Evolutionary conservation across 2,888 invertebrate genomes (phyloP).

Genomic region (Danaus chrysippus): DNA sequence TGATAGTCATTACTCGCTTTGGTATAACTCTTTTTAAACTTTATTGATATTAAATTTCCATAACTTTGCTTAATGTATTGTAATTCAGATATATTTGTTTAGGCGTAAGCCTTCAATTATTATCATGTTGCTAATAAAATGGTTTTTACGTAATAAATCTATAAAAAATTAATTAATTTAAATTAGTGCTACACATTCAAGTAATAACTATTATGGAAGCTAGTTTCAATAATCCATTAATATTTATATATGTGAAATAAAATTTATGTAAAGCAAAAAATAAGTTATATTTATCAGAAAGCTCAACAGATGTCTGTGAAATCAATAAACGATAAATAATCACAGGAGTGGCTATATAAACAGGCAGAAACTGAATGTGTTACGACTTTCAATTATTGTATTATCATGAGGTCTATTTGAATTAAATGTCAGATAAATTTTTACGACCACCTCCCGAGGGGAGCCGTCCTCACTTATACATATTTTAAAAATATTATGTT

Average conservation of each 20-base stretch:
- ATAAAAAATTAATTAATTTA: too few species aligned
- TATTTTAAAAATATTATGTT: slow-evolving; percentile 14
- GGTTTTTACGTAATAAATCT: too few species aligned
- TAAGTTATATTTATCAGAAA: too few species aligned
- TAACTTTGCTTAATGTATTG: neutral
- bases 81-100: neutral
- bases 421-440: slow-evolving; percentile 62
- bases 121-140: too few species aligned
- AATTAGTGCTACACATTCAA: too few species aligned
- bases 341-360: neutral
- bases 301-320: slow-evolving; percentile 2
- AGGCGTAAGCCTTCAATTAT: too few species aligned
- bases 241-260: too few species aligned
- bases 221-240: too few species aligned
- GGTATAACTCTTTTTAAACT: neutral
- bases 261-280: too few species aligned
- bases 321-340: neutral
- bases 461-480: slow-evolving; percentile 55
- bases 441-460: slow-evolving; percentile 57
- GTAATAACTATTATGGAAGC: too few species aligned
- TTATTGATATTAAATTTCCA: slow-evolving; percentile 3
- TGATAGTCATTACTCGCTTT: neutral
- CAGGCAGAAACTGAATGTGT: slow-evolving; percentile 34
- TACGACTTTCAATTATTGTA: slow-evolving; percentile 47
- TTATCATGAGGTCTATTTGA: slow-evolving; percentile 54